Base-by-base conservation (phyloP, 37 sponge, comb jelly and placozoan species). In the Agelas oroides region DNA sequence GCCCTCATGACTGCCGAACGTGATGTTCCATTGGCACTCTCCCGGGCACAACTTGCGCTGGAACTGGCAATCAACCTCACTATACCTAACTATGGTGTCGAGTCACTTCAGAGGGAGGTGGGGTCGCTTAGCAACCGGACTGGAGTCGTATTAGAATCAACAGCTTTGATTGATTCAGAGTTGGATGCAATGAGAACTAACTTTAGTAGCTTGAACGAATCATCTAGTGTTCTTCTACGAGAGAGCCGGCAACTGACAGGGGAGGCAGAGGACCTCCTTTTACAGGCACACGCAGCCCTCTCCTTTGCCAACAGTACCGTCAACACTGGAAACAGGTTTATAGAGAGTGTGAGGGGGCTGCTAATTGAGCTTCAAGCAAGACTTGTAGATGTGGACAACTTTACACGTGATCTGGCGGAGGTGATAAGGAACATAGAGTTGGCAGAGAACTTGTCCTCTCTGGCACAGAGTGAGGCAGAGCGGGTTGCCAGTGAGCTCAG, bases 231-330 rank as follows among this genome's bases (percentile, higher is more conserved):
- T 1, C 55, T 86, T 31, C 55, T 79, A 27, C 31, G 21, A 0
- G 65, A 70, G 56, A 70, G 72, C 41, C 33, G 23, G 53, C 18
- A 24, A 31, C 75, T 86, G 63, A 70, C 78, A 21, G 18, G 0
- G 6, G 59, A 31, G 15, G 79, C 87, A 32, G 33, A 11, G 40
- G 73, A 61, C 12, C 87, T 86, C 24, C 25, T 79, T n/a, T 27
- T 18, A 36, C 59, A 54, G 27, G 57, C 69, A 31, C 55, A 61
- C 23, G 66, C 12, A 0, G 87, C 87, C 52, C 55, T 60, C 25
- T 34, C 34, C 13, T 61, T 71, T 25, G 79, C 87, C 30, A 59
- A 57, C n/a, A 37, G 41, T 23, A 59, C 53, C 13, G 70, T 61
- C 11, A 36, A 35, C 18, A 23, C 16, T n/a, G 80, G 87, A 3